Evolutionary conservation across 2,888 invertebrate species (phyloP).

Genomic region (Subacronicta megacephala): DNA sequence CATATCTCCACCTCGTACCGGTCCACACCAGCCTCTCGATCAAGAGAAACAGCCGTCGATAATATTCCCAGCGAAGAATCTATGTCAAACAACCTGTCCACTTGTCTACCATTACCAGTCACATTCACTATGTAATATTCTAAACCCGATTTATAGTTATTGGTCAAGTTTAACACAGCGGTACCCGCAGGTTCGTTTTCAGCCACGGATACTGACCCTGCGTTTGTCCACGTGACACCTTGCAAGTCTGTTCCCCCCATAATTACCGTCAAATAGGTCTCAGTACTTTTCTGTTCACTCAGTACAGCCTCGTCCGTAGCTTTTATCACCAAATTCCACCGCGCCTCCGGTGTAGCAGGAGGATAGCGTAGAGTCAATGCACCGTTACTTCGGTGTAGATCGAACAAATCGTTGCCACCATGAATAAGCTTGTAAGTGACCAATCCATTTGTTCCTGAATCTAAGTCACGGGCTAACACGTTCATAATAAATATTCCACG

Average conservation of each 20-base stretch:
- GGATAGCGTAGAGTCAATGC: conserved; percentile 91
- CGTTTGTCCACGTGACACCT: conserved; percentile 91
- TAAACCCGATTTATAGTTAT: conserved; percentile 91
- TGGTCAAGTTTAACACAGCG: conserved; percentile 94
- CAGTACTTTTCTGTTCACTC: conserved; percentile 95
- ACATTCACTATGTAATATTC: conserved; percentile 98
- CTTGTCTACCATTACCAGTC: conserved; percentile 93
- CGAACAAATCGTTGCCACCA: conserved; percentile 94
- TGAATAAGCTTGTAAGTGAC: conserved; percentile 97
- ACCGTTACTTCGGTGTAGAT: conserved; percentile 94
- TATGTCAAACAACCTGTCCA: conserved; percentile 97
- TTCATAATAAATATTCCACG: conserved; percentile 93
- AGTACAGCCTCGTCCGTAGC: conserved; percentile 98
- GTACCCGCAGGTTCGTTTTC: conserved; percentile 97
- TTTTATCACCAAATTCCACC: conserved; percentile 95
- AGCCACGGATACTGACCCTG: conserved; percentile 93
- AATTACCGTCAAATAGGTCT: conserved; percentile 95
- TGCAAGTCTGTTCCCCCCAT: conserved; percentile 90
- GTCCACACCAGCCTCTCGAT: conserved; percentile 95
- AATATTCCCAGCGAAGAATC: conserved; percentile 96
- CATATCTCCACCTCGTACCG: conserved; percentile 96
- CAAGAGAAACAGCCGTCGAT: conserved; percentile 95
- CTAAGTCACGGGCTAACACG: conserved; percentile 95
- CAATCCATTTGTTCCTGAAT: conserved; percentile 97
- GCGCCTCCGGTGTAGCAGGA: conserved; percentile 91